A percentile compares a stretch with the other conserved stretches of the same genome.
These are phyloP conservation scores for Euthynnus affinis DNA, from an alignment of 2,797 vertebrate genomes.

Conservation along the genomic window DNA sequence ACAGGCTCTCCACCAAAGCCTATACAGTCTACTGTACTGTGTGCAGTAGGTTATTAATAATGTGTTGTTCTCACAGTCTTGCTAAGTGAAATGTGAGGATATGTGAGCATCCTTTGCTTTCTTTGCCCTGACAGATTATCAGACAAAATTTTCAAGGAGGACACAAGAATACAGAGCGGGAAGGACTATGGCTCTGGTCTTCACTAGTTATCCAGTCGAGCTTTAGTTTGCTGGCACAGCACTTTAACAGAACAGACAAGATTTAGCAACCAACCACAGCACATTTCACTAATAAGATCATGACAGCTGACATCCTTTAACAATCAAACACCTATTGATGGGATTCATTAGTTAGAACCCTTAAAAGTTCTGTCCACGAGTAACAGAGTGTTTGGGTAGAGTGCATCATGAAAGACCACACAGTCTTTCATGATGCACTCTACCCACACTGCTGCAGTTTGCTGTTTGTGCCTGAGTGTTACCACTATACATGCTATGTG, in stretches of 20 bases:
- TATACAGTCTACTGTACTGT: not conserved
- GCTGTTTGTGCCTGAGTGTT: constrained; percentile 22
- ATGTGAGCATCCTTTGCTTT: not conserved
- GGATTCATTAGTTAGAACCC: constrained; percentile 70
- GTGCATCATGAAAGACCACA: constrained; percentile 10
- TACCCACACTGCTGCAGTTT: not conserved
- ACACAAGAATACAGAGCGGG: constrained; percentile 28
- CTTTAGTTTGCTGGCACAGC: constrained; percentile 69
- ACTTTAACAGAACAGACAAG: constrained; percentile 64
- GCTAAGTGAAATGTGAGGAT: not conserved
- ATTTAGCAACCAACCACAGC: constrained; percentile 71
- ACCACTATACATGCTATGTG: not conserved
- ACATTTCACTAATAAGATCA: constrained; percentile 78
- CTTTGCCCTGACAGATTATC: constrained; percentile 21
- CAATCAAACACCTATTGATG: constrained; percentile 77
- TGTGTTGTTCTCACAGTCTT: not conserved
- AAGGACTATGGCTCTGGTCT: not conserved
- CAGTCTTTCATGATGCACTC: too few relatives aligned
- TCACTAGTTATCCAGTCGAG: constrained; percentile 59
- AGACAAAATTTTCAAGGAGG: constrained; percentile 36
- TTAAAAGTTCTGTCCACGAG: constrained; percentile 58
- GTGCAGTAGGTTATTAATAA: not conserved
- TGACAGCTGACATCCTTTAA: constrained; percentile 75
- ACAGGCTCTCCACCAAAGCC: not conserved
- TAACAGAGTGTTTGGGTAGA: constrained; percentile 29